phyloP scores from a whole-genome alignment of 2,113 vertebrate species.

The Mustela nigripes region DNA sequence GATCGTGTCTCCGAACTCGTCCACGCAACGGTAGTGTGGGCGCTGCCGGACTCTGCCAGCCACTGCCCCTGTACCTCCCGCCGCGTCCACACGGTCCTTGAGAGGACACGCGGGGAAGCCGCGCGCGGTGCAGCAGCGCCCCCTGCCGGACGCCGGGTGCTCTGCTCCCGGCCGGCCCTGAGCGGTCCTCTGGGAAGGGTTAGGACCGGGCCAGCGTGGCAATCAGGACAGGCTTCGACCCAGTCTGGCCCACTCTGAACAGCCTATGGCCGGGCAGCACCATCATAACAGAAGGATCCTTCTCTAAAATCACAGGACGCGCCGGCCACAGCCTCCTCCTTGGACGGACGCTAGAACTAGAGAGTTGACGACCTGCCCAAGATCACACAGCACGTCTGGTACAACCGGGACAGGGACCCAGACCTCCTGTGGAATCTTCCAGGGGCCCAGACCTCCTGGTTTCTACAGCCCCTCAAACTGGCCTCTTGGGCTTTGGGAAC shows the following conservation, averaged over 20 bases:
- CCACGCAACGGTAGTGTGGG: not conserved
- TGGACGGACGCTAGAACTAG: not conserved
- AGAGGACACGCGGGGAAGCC: not conserved
- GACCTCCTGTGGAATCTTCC: not conserved
- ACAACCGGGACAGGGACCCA: not conserved
- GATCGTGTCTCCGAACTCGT: not conserved
- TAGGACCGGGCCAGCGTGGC: not conserved
- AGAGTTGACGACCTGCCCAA: not conserved
- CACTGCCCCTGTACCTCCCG: not conserved
- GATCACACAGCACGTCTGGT: not conserved
- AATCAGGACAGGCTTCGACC: not conserved
- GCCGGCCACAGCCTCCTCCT: not conserved
- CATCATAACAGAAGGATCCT: not conserved
- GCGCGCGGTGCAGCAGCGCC: slow-evolving; percentile 69
- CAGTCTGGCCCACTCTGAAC: not conserved
- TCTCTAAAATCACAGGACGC: not conserved
- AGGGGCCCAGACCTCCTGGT: not conserved
- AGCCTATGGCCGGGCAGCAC: not conserved
- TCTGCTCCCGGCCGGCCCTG: not conserved
- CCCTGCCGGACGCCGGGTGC: slow-evolving; percentile 47
- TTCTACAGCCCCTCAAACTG: not conserved
- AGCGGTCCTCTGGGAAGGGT: rapidly evolving
- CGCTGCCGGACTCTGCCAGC: slow-evolving; percentile 5
- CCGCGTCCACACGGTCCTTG: slow-evolving; percentile 69
- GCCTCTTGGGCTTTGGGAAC: not conserved